Conservation (phyloP, 2,888 invertebrate species). For the Brachyopa scutellaris region DNA sequence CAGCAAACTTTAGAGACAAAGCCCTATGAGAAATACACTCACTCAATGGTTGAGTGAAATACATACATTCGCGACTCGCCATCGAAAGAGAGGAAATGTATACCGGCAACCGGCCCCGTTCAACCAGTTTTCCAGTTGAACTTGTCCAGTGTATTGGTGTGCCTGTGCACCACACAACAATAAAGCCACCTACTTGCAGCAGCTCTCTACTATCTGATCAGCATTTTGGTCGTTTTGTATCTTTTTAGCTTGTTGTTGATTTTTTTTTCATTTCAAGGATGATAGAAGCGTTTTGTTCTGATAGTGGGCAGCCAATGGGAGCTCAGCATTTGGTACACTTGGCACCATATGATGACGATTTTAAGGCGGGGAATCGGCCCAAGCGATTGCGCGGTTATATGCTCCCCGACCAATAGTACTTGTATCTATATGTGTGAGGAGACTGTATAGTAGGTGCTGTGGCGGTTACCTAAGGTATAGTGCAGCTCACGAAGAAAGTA, state of each 20-base stretch:
- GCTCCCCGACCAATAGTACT: conserved; percentile 63
- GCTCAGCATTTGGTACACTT: conserved; percentile 35
- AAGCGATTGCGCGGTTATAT: conserved; percentile 71
- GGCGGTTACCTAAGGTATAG: conserved; percentile 31
- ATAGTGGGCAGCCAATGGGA: conserved; percentile 65
- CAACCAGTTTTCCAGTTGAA: conserved; percentile 64
- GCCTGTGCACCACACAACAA: neutral
- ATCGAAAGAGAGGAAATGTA: conserved; percentile 10
- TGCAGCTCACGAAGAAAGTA: conserved; percentile 48
- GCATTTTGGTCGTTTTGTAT: conserved; percentile 55
- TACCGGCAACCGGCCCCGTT: conserved; percentile 40
- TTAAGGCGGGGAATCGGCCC: conserved; percentile 60
- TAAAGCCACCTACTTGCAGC: conserved; percentile 25
- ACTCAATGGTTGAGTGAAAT: conserved; percentile 59
- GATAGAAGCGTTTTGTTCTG: conserved; percentile 59
- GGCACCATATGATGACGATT: conserved; percentile 13
- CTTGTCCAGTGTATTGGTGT: conserved; percentile 3
- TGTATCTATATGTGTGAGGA: too few species aligned
- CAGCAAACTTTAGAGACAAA: conserved; percentile 50
- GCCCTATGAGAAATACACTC: conserved; percentile 9
- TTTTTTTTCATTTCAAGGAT: conserved; percentile 16
- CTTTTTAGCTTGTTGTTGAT: neutral
- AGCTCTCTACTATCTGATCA: conserved; percentile 22
- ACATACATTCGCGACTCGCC: neutral
- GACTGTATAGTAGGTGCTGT: conserved; percentile 57